Percentiles rank a stretch among this genome's conserved stretches.
Evolutionary conservation across 1,140 invertebrate genomes (phyloP).

Genomic region (Camponotus vicinus): DNA sequence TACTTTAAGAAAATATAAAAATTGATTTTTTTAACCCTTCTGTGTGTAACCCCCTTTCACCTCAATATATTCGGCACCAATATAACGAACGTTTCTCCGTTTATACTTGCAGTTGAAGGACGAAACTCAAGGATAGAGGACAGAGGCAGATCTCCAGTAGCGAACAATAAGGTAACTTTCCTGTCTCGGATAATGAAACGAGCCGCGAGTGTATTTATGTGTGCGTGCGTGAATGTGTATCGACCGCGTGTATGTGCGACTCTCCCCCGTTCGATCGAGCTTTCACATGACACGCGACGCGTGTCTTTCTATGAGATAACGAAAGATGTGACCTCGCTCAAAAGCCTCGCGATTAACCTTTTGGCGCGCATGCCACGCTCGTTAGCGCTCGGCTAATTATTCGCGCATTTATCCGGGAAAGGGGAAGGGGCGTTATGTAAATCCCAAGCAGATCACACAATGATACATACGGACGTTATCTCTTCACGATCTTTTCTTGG

Average conservation of each 20-base stretch:
- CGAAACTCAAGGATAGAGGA: constrained; percentile 56
- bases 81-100: constrained; percentile 27
- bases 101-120: constrained; percentile 57
- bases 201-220: not conserved
- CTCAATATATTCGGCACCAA: not conserved
- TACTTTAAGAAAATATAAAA: no score
- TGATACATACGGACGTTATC: constrained; percentile 37
- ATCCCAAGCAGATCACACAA: constrained; percentile 33
- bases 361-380: not conserved
- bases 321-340: not conserved
- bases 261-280: constrained; percentile 37
- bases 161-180: constrained; percentile 61
- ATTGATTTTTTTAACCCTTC: no score
- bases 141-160: constrained; percentile 40
- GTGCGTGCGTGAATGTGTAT: not conserved
- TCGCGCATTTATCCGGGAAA: constrained; percentile 17
- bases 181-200: constrained; percentile 20
- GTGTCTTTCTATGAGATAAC: constrained; percentile 38
- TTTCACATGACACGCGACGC: constrained; percentile 18
- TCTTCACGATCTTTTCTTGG: constrained; percentile 30
- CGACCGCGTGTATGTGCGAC: not conserved
- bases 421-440: constrained; percentile 24
- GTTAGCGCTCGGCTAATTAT: not conserved
- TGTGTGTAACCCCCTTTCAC: no score
- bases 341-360: constrained; percentile 48